A percentile compares a stretch with the other conserved stretches of the same genome.
These are phyloP conservation scores for Phortica magna DNA, from an alignment of 2,888 invertebrate genomes.

Conservation along the genomic window DNA sequence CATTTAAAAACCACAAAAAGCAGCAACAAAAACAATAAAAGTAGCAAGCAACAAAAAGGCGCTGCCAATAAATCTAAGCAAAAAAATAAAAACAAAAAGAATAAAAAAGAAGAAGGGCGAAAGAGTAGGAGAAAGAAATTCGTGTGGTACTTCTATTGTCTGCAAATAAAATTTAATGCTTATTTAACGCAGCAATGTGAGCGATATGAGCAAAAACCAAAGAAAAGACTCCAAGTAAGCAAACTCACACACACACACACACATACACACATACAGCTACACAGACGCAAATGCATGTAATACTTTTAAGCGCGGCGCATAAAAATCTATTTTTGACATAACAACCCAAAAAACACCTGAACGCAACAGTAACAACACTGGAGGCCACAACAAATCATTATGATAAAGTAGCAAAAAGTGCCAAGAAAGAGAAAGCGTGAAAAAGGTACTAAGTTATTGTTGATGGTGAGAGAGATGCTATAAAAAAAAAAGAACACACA, in stretches of 20 bases:
- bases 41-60: neutral
- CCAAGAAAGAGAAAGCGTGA: neutral
- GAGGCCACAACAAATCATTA: conserved; percentile 18
- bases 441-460: no score
- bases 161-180: conserved; percentile 26
- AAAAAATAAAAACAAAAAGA: neutral
- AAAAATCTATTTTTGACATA: conserved; percentile 35
- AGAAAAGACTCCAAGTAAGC: conserved; percentile 50
- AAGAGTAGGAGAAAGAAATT: neutral
- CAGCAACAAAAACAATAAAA: neutral
- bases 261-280: conserved; percentile 41
- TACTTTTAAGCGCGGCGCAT: conserved; percentile 29
- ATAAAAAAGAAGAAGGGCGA: neutral
- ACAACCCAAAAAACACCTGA: conserved; percentile 21
- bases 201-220: conserved; percentile 50
- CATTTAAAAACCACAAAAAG: conserved; percentile 1
- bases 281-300: conserved; percentile 55
- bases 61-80: conserved; percentile 9
- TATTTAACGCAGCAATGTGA: neutral
- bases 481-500: no score
- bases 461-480: no score
- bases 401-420: conserved; percentile 11
- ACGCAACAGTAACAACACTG: neutral
- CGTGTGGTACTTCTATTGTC: neutral
- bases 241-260: conserved; percentile 36